Conservation (phyloP, 2,888 invertebrate genomes). For the Epistrophella euchroma region DNA sequence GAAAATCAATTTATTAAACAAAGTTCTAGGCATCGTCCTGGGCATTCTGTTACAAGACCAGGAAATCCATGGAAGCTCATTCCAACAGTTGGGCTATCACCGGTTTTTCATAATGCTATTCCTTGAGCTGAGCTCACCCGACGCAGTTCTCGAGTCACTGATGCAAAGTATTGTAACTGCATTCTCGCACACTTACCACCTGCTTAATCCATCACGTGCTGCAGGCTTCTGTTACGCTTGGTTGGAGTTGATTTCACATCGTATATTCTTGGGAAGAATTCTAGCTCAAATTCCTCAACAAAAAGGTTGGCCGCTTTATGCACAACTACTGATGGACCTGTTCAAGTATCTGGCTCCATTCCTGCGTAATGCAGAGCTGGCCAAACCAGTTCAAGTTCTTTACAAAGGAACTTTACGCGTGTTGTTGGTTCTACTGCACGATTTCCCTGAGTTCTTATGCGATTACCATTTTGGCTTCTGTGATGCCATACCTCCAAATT, state of each 20-base stretch:
- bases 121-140: constrained; percentile 97
- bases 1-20: constrained; percentile 98
- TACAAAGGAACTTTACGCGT: constrained; percentile 98
- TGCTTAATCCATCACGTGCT: constrained; percentile 95
- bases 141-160: constrained; percentile 96
- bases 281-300: constrained; percentile 95
- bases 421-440: constrained; percentile 96
- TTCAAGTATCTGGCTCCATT: constrained; percentile 99
- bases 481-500: constrained; percentile 99
- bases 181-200: constrained; percentile 97
- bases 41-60: constrained; percentile 98
- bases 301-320: constrained; percentile 99
- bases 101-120: constrained; percentile 98
- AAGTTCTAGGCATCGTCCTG: constrained; percentile 96
- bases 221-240: constrained; percentile 99
- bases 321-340: constrained; percentile 96
- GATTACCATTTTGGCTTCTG: constrained; percentile 99
- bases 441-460: constrained; percentile 99
- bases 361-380: constrained; percentile 97
- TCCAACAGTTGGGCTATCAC: constrained; percentile 99
- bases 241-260: constrained; percentile 98
- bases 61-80: constrained; percentile 91
- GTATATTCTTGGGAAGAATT: constrained; percentile 97
- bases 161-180: constrained; percentile 94
- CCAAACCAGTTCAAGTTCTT: constrained; percentile 95